phyloP scores from a whole-genome alignment of 2,113 vertebrate species.

The Numenius arquata region DNA sequence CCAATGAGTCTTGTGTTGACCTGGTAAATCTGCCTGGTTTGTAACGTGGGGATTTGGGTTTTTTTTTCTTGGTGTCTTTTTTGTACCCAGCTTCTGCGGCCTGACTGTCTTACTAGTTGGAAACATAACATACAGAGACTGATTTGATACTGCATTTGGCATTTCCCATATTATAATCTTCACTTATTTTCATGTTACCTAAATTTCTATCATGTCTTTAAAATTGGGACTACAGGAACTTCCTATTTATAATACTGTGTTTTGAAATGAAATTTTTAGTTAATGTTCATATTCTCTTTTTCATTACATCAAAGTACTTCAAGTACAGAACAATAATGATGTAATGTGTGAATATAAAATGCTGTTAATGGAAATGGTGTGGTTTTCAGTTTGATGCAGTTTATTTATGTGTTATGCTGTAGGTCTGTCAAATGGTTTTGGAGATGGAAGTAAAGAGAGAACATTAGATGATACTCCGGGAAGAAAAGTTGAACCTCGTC shows the following conservation, averaged over 20 bases:
- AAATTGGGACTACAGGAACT: not conserved
- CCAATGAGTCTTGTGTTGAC: not conserved
- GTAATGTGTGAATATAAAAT: not conserved
- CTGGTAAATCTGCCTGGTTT: not conserved
- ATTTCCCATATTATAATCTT: not conserved
- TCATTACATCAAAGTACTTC: not conserved
- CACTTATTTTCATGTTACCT: not conserved
- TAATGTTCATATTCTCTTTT: not conserved
- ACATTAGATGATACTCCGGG: conserved; percentile 69
- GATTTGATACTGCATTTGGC: not conserved
- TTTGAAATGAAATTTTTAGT: not conserved
- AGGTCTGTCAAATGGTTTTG: conserved; percentile 91
- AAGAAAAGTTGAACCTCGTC: conserved; percentile 82
- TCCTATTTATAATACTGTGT: not conserved
- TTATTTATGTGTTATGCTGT: conserved; percentile 31
- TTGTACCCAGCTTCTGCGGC: not conserved
- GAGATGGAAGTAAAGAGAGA: conserved; percentile 77
- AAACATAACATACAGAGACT: not conserved
- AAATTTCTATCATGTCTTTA: not conserved
- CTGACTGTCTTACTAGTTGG: not conserved
- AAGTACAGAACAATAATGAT: not conserved
- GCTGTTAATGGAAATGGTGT: not conserved
- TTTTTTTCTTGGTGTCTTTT: not conserved
- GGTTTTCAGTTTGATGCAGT: conserved; percentile 15
- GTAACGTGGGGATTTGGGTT: not conserved